Evolutionary conservation across 2,797 vertebrate genomes (phyloP).

Genomic region (Alectoris magna): DNA sequence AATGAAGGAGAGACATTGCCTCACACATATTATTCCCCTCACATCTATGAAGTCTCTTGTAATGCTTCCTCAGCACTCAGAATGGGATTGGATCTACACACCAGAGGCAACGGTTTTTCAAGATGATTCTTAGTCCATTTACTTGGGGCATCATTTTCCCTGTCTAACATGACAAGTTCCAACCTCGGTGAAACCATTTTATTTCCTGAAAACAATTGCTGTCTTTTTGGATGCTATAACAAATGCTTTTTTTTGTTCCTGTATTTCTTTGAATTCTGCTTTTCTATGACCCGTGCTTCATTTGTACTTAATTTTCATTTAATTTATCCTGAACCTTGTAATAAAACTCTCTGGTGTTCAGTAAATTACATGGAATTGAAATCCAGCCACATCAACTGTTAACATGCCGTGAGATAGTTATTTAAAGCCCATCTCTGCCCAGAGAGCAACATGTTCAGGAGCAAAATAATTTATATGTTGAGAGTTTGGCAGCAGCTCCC

Average conservation of each 20-base stretch:
- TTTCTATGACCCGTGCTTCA: slow-evolving; percentile 17
- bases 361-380: slow-evolving; percentile 36
- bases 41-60: background rate
- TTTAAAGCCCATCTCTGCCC: slow-evolving; percentile 11
- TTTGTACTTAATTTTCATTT: slow-evolving; percentile 49
- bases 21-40: background rate
- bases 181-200: background rate
- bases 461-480: background rate
- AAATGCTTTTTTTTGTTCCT: background rate
- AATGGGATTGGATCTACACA: background rate
- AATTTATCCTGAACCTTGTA: slow-evolving; percentile 37
- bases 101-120: background rate
- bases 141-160: background rate
- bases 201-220: slow-evolving; percentile 21
- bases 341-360: slow-evolving; percentile 15
- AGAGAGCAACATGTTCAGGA: slow-evolving; percentile 3
- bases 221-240: background rate
- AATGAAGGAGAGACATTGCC: background rate
- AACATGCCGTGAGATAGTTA: background rate
- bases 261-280: slow-evolving; percentile 9
- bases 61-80: background rate
- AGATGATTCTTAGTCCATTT: background rate
- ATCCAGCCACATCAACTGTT: slow-evolving; percentile 18
- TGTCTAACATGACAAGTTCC: background rate
- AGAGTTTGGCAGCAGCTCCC: background rate